A percentile compares a stretch with the other conserved stretches of the same genome.
phyloP scores from a whole-genome alignment of 2,797 vertebrate genomes.

The Mormyrops attenuatus region DNA sequence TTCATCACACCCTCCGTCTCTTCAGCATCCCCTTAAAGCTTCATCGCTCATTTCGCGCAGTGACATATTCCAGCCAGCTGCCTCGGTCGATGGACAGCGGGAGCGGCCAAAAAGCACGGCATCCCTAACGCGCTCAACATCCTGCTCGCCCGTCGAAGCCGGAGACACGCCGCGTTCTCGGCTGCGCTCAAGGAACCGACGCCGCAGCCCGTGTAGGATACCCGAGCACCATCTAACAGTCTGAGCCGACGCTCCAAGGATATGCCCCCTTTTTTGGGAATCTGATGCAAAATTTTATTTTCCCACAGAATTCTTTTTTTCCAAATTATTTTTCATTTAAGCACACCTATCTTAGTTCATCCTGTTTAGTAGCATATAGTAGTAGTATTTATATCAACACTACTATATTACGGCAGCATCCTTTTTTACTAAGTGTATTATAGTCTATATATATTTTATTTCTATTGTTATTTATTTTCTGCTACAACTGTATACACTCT shows the following conservation, averaged over 20 bases:
- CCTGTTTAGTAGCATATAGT: background rate
- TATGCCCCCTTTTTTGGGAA: constrained; percentile 38
- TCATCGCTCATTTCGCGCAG: constrained; percentile 54
- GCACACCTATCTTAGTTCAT: background rate
- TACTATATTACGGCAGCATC: constrained; percentile 10
- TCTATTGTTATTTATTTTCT: constrained; percentile 13
- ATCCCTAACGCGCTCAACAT: constrained; percentile 19
- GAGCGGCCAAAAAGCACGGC: constrained; percentile 50
- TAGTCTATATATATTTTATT: constrained; percentile 16
- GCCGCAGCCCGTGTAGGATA: constrained; percentile 33
- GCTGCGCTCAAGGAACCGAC: constrained; percentile 43
- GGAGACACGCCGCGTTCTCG: constrained; percentile 43
- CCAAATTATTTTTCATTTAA: constrained; percentile 18
- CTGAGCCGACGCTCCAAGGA: constrained; percentile 49
- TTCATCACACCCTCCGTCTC: constrained; percentile 43
- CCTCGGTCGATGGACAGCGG: constrained; percentile 63
- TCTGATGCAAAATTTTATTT: constrained; percentile 15
- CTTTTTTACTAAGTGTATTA: constrained; percentile 19
- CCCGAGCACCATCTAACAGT: constrained; percentile 38
- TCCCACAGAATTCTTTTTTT: background rate
- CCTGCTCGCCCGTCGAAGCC: constrained; percentile 40
- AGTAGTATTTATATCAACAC: constrained; percentile 5
- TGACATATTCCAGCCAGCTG: constrained; percentile 60
- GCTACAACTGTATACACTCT: background rate
- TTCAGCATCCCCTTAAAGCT: constrained; percentile 47